Conservation (phyloP, 2,113 vertebrate genomes). For the Eurystomus gularis region DNA sequence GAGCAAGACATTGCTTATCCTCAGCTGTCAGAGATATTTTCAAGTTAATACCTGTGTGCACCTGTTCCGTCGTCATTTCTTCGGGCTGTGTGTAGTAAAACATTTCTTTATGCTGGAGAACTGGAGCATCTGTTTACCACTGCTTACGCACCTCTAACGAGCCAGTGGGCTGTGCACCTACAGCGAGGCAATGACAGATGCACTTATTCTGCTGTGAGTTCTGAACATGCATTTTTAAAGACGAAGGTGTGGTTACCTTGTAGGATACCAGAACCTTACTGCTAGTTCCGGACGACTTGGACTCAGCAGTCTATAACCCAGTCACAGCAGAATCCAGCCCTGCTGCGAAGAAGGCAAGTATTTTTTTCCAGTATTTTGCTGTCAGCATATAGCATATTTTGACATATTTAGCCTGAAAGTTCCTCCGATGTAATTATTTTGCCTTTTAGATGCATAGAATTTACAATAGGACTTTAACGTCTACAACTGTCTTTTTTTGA, state of each 20-base stretch:
- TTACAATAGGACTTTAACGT: background rate
- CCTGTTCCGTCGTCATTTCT: background rate
- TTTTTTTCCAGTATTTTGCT: background rate
- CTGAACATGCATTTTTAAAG: background rate
- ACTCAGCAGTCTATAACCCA: background rate
- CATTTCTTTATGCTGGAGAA: background rate
- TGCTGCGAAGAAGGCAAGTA: conserved; percentile 42
- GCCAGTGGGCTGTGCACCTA: background rate
- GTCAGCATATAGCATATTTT: background rate
- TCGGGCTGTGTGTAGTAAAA: background rate
- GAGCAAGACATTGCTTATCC: background rate
- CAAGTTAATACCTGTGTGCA: background rate
- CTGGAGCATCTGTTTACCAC: background rate
- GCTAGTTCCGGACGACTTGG: conserved; percentile 28
- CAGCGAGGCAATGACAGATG: background rate
- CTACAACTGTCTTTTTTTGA: background rate
- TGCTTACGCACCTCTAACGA: background rate
- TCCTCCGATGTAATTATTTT: background rate
- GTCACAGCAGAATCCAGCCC: background rate
- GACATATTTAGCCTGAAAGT: background rate
- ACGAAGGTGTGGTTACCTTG: conserved; percentile 22
- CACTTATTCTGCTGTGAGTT: background rate
- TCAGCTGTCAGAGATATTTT: background rate
- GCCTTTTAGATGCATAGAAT: background rate
- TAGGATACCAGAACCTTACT: conserved; percentile 62